Evolutionary conservation across 2,113 vertebrate species (phyloP).

Genomic region (Mesoclemmys tuberculata): DNA sequence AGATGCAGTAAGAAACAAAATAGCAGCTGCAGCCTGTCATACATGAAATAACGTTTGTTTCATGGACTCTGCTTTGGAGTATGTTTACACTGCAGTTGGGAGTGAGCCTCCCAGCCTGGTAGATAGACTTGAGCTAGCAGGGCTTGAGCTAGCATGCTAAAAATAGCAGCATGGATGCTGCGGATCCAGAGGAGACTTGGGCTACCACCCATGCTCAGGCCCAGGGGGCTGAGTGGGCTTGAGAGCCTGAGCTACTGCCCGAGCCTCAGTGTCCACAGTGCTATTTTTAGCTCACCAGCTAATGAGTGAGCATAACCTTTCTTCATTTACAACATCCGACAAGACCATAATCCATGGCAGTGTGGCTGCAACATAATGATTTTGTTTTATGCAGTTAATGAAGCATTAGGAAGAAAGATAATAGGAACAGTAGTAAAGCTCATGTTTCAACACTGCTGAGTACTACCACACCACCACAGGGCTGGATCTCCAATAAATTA

Average conservation of each 20-base stretch:
- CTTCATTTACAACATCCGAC: not conserved
- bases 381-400: not conserved
- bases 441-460: not conserved
- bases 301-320: not conserved
- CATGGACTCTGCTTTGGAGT: not conserved
- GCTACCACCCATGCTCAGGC: not conserved
- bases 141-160: not conserved
- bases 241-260: not conserved
- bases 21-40: not conserved
- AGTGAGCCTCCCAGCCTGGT: not conserved
- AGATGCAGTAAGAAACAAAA: not conserved
- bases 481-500: constrained; percentile 18
- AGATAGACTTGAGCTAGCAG: not conserved
- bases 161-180: not conserved
- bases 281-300: not conserved
- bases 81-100: not conserved
- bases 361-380: not conserved
- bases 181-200: not conserved
- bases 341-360: not conserved
- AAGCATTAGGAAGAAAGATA: not conserved
- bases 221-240: not conserved
- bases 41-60: not conserved
- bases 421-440: not conserved
- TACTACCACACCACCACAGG: not conserved
- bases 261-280: not conserved